phyloP scores from a whole-genome alignment of 2,888 invertebrate species.

The Leucophenga montana region DNA sequence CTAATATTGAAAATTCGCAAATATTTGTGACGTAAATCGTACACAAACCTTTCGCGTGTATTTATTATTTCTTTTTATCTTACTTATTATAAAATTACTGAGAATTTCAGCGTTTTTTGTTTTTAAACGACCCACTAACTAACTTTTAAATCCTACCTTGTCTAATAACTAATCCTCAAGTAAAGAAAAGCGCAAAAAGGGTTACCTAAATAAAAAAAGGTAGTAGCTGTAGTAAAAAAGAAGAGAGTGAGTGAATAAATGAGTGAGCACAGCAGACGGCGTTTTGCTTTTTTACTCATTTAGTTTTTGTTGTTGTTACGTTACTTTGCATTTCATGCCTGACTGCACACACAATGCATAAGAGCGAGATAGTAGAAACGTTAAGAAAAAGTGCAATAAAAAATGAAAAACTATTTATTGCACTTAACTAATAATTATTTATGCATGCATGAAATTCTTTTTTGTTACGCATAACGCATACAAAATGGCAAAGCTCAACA shows the following conservation, averaged over 20 bases:
- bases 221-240: no score
- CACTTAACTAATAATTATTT: slow-evolving; percentile 1
- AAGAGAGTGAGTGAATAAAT: not conserved
- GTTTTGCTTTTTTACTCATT: not conserved
- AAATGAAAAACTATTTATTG: slow-evolving; percentile 3
- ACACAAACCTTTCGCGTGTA: no score
- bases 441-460: slow-evolving; percentile 9
- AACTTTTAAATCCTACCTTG: no score
- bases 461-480: slow-evolving; percentile 16
- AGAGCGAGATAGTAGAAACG: not conserved
- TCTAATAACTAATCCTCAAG: no score
- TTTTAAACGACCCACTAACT: no score
- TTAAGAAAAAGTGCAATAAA: not conserved
- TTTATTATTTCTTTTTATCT: no score
- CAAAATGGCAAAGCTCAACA: not conserved
- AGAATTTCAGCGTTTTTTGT: no score
- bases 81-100: no score
- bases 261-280: not conserved
- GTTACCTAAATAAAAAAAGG: no score
- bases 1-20: no score
- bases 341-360: not conserved
- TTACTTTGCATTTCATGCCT: not conserved
- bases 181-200: no score
- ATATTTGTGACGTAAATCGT: no score
- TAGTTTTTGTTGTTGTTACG: not conserved